phyloP scores from a whole-genome alignment of 2,888 invertebrate species.

The Drosophila setosimentum region DNA sequence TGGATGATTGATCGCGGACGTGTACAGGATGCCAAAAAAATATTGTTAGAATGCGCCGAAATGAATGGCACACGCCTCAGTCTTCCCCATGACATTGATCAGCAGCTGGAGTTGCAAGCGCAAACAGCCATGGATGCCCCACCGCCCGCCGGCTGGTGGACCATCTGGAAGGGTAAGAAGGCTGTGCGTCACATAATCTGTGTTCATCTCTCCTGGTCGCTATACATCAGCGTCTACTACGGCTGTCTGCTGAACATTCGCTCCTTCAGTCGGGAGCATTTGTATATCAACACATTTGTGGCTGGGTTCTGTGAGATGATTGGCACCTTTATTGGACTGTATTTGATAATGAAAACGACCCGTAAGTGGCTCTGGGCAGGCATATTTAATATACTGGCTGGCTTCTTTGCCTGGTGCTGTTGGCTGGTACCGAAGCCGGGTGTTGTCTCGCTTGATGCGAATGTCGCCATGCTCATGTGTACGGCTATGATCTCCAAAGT shows the following conservation, averaged over 20 bases:
- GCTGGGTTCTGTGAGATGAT: slow-evolving; percentile 85
- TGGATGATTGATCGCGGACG: slow-evolving; percentile 85
- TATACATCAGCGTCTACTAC: slow-evolving; percentile 85
- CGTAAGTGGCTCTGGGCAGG: slow-evolving; percentile 85
- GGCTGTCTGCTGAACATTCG: slow-evolving; percentile 86
- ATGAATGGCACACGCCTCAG: slow-evolving; percentile 84
- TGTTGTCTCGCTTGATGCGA: slow-evolving; percentile 77
- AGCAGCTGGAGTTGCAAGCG: slow-evolving; percentile 84
- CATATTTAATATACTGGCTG: slow-evolving; percentile 84
- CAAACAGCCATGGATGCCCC: slow-evolving; percentile 84
- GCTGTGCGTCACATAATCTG: slow-evolving; percentile 83
- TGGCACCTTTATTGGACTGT: slow-evolving; percentile 84
- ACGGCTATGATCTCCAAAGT: slow-evolving; percentile 85
- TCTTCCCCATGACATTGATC: slow-evolving; percentile 85
- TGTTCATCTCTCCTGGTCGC: slow-evolving; percentile 84
- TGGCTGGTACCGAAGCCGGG: slow-evolving; percentile 83
- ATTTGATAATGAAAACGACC: slow-evolving; percentile 83
- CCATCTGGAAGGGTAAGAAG: slow-evolving; percentile 84
- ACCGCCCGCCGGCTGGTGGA: slow-evolving; percentile 84
- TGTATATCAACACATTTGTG: slow-evolving; percentile 85
- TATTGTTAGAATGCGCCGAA: slow-evolving; percentile 83
- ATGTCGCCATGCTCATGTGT: slow-evolving; percentile 83
- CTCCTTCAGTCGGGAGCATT: slow-evolving; percentile 85
- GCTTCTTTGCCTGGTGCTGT: slow-evolving; percentile 83
- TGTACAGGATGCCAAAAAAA: slow-evolving; percentile 84